Base-by-base conservation (phyloP, 2,113 vertebrate species). In the Melanerpes aurifrons region DNA sequence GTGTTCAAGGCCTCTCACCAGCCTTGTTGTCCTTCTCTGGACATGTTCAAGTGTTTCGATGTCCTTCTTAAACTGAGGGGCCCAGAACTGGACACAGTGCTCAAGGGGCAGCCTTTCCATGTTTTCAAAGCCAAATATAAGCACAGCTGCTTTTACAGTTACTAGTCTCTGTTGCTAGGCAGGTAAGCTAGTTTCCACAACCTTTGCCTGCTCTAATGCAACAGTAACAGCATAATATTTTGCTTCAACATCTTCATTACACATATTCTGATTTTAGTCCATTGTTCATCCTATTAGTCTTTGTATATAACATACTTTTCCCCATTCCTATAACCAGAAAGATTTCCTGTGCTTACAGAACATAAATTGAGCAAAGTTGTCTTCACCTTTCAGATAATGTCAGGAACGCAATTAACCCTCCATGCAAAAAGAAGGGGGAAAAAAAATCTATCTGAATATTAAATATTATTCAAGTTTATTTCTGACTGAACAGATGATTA, bases 321-420 rank as follows among this genome's bases (percentile, higher is more conserved):
- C 40, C 28, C 50, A 61, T 87, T 87, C 86, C 87, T 82, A 76
- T 15, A n/a, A 62, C 68, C 57, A 88, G 74, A 90, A 96, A 90
- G 28, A 90, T 82, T 93, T 92, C 6, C 29, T n/a, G 10, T 92
- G 63, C 67, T 89, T 90, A 82, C 32, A 76, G 92, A 92, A 91
- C 35, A 91, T 81, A 95, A 90, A 85, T 26, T 90, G 86, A 90
- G 88, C 68, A 93, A 81, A 93, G 87, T 81, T 86, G 32, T 82
- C 22, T 28, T 66, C 77, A 90, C 91, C 76, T 76, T 96, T 94
- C 61, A 81, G 17, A 32, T 76, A 75, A 95, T 86, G 93, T 94
- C 93, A 71, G 75, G 92, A 97, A 96, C 74, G 20, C 92, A 97
- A 97, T 97, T 97, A 97, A 97, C 77, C 31, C 45, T 94, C 50